Conservation (phyloP, 2,888 invertebrate genomes). For the Tiliacea aurago region DNA sequence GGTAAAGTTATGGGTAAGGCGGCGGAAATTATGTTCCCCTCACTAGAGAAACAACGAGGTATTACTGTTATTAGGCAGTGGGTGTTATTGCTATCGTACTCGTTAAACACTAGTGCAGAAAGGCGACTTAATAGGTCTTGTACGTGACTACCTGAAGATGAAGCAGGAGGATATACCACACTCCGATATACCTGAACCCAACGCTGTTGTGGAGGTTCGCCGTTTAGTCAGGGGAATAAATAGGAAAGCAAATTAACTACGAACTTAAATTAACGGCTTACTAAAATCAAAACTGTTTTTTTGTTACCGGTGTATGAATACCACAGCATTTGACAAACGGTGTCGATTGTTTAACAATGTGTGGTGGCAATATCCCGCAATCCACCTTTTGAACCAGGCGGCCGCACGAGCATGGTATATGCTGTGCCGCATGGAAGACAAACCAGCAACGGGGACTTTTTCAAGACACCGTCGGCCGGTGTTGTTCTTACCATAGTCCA, state of each 20-base stretch:
- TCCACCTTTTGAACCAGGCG: not conserved
- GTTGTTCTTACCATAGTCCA: slow-evolving; percentile 13
- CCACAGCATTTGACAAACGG: not conserved
- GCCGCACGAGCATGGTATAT: not conserved
- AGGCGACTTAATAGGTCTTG: not conserved
- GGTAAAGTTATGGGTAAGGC: slow-evolving; percentile 13
- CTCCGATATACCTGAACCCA: not conserved
- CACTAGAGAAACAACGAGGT: slow-evolving; percentile 38
- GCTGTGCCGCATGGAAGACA: not conserved
- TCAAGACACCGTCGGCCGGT: slow-evolving; percentile 16
- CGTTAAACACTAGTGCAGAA: slow-evolving; percentile 2
- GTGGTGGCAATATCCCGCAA: not conserved
- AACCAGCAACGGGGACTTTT: slow-evolving; percentile 7
- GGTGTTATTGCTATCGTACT: slow-evolving; percentile 21
- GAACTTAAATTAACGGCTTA: not conserved
- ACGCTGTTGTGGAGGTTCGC: not conserved
- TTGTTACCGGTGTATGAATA: not conserved
- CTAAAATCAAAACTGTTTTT: not conserved
- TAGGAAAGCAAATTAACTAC: not conserved
- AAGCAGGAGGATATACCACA: not conserved
- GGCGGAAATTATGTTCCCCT: slow-evolving; percentile 8
- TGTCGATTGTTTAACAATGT: not conserved
- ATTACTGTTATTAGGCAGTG: slow-evolving; percentile 12
- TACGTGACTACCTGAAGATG: not conserved
- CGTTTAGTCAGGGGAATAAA: not conserved